Evolutionary conservation across 2,888 invertebrate species (phyloP).

Genomic region (Ametastegia equiseti): DNA sequence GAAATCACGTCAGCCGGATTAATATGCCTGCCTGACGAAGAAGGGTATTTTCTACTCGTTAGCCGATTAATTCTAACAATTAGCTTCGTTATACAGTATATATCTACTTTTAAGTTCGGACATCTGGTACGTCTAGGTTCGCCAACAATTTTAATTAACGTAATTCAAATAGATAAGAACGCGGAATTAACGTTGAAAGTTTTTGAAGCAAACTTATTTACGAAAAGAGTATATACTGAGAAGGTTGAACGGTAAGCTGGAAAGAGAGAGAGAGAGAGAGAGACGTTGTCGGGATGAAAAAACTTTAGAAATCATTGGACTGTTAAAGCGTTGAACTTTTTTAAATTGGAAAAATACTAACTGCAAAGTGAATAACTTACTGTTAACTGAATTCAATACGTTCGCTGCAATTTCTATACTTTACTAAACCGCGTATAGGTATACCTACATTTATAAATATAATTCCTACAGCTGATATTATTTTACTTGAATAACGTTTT

Average conservation of each 20-base stretch:
- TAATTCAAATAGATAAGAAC: slow-evolving; percentile 23
- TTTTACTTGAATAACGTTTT: background rate
- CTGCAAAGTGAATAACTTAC: background rate
- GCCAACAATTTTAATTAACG: slow-evolving; percentile 36
- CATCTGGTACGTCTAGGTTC: slow-evolving; percentile 3
- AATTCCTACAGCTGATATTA: too few relatives aligned
- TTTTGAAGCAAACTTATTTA: slow-evolving; percentile 5
- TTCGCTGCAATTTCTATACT: background rate
- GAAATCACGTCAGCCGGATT: background rate
- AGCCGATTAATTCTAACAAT: background rate
- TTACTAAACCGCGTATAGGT: background rate
- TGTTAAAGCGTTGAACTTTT: background rate
- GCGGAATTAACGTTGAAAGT: slow-evolving; percentile 24
- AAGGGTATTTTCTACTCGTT: background rate
- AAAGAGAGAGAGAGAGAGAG: background rate
- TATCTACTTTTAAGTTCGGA: background rate
- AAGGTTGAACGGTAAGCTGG: background rate
- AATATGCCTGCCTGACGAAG: background rate
- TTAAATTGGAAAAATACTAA: background rate
- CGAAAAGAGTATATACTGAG: slow-evolving; percentile 6
- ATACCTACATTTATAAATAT: too few relatives aligned
- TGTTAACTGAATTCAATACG: background rate
- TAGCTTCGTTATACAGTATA: background rate
- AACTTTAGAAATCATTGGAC: slow-evolving; percentile 20
- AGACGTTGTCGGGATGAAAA: slow-evolving; percentile 16